These are phyloP conservation scores for Vanessa tameamea DNA, from an alignment of 1,140 invertebrate genomes.

Conservation along the genomic window DNA sequence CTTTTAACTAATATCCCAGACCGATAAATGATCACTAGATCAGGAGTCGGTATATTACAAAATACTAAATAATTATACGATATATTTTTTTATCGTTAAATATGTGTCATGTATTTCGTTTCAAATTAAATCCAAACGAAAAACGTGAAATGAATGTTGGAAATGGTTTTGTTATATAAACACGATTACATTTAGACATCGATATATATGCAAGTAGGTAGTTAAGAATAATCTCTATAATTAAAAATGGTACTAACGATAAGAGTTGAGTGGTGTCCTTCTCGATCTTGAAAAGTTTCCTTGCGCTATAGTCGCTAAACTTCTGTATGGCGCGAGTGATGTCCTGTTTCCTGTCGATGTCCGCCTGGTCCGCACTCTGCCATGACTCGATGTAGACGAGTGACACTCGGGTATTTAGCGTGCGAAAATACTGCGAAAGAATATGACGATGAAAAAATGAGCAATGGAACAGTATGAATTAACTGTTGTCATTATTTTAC, in stretches of 20 bases:
- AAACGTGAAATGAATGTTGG: too few species aligned
- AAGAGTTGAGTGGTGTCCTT: slow-evolving; percentile 95
- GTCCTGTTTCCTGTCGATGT: slow-evolving; percentile 90
- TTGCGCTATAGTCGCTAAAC: slow-evolving; percentile 93
- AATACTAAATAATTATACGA: too few species aligned
- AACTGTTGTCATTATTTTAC: too few species aligned
- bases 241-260: slow-evolving; percentile 84
- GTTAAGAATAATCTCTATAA: background rate
- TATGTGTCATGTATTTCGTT: too few species aligned
- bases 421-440: slow-evolving; percentile 90
- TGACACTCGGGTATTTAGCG: slow-evolving; percentile 94
- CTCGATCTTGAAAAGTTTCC: slow-evolving; percentile 90
- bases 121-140: too few species aligned
- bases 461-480: too few species aligned
- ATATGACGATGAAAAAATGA: background rate
- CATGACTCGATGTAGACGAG: slow-evolving; percentile 98
- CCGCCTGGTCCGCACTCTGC: slow-evolving; percentile 92
- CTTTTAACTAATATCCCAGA: too few species aligned
- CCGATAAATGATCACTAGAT: too few species aligned
- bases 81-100: too few species aligned
- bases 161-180: too few species aligned
- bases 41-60: too few species aligned
- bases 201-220: background rate
- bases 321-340: slow-evolving; percentile 92
- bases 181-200: too few species aligned